Evolutionary conservation across 2,113 vertebrate species (phyloP).

Genomic region (Tylochromis polylepis): DNA sequence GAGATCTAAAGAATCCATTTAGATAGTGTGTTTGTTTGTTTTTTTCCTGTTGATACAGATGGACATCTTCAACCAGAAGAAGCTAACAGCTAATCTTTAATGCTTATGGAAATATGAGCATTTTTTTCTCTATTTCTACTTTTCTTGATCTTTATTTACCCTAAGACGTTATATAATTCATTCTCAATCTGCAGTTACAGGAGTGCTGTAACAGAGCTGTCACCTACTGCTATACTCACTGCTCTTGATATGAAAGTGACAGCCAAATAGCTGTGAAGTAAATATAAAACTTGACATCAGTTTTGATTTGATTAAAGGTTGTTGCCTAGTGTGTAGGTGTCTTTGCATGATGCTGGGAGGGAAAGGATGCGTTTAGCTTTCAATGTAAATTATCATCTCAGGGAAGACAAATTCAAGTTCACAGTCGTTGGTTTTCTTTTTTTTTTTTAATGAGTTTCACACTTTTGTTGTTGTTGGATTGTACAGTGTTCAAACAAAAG

Average conservation of each 20-base stretch:
- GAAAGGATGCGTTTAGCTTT: neutral
- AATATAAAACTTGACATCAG: neutral
- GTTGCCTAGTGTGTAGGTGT: neutral
- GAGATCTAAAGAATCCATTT: neutral
- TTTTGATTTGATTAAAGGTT: neutral
- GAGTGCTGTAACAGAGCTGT: neutral
- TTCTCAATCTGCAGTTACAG: neutral
- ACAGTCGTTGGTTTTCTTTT: neutral
- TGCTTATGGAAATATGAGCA: neutral
- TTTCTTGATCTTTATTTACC: neutral
- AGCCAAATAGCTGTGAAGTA: neutral
- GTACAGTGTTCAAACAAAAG: neutral
- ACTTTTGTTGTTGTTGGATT: neutral
- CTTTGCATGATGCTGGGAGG: neutral
- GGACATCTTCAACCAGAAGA: neutral
- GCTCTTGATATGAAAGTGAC: neutral
- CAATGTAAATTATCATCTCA: neutral
- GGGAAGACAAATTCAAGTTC: neutral
- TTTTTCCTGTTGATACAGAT: neutral
- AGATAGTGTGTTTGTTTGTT: neutral
- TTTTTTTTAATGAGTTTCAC: neutral
- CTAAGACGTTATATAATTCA: neutral
- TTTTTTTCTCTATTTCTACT: neutral
- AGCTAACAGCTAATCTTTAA: neutral
- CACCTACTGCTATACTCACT: neutral